A percentile compares a stretch with the other conserved stretches of the same genome.
These are phyloP conservation scores for Hiodon alosoides DNA, from an alignment of 2,113 vertebrate genomes.

Conservation along the genomic window DNA sequence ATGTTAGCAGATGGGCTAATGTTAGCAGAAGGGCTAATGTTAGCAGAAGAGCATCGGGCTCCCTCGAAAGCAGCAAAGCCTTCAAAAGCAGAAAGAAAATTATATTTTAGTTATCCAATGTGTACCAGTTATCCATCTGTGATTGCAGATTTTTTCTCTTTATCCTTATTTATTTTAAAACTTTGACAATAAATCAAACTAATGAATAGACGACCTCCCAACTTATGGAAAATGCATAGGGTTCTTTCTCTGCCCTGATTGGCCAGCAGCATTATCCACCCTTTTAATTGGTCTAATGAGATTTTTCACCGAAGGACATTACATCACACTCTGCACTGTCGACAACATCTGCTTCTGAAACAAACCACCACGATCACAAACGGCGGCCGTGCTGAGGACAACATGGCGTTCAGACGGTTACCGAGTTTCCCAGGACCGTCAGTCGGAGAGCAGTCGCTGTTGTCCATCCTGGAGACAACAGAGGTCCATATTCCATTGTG, in stretches of 20 bases:
- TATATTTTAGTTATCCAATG: not conserved
- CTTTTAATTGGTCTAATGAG: conserved; percentile 47
- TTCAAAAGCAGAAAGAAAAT: not conserved
- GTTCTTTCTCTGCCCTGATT: conserved; percentile 43
- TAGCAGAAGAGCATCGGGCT: too few species aligned
- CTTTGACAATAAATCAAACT: conserved; percentile 32
- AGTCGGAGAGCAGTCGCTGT: too few species aligned
- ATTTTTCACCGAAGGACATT: conserved; percentile 40
- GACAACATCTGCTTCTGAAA: conserved; percentile 45
- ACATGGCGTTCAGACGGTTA: too few species aligned
- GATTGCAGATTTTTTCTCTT: conserved; percentile 23
- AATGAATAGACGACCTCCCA: conserved; percentile 37
- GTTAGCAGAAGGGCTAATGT: too few species aligned
- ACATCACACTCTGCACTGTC: conserved; percentile 49
- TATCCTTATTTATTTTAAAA: conserved; percentile 38
- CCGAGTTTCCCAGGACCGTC: too few species aligned
- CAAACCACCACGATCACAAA: conserved; percentile 13
- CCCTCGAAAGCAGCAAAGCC: not conserved
- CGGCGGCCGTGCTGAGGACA: not conserved
- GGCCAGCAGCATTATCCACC: conserved; percentile 44
- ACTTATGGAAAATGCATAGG: conserved; percentile 42
- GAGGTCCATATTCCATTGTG: too few species aligned
- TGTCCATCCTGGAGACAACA: too few species aligned
- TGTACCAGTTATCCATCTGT: not conserved
- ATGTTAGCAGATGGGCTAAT: too few species aligned